These are phyloP conservation scores for Nyctalus aviator DNA, from an alignment of 2,797 vertebrate species.

Conservation along the genomic window DNA sequence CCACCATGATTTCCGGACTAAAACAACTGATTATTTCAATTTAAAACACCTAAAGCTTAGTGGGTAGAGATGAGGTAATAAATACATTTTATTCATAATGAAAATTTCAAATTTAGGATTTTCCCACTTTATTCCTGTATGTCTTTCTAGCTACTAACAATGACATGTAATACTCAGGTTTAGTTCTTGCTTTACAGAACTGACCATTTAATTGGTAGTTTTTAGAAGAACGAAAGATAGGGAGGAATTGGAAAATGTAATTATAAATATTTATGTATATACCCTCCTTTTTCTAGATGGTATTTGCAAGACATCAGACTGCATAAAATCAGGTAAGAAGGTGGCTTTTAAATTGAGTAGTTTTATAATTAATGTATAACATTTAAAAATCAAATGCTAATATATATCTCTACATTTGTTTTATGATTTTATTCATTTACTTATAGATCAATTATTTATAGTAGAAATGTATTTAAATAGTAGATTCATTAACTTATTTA, in stretches of 20 bases:
- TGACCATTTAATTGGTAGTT: constrained; percentile 36
- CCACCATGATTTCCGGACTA: constrained; percentile 40
- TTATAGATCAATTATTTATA: constrained; percentile 1
- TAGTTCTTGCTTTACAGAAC: constrained; percentile 31
- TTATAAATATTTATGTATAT: constrained; percentile 53
- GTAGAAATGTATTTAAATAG: constrained; percentile 6
- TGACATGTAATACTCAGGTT: background rate
- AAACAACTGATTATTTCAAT: constrained; percentile 69
- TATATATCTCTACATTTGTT: background rate
- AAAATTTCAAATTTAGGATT: constrained; percentile 42
- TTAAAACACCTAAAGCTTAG: constrained; percentile 52
- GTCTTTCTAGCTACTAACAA: background rate
- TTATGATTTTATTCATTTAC: background rate
- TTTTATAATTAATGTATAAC: background rate
- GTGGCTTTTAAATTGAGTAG: constrained; percentile 10
- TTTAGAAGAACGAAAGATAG: constrained; percentile 43
- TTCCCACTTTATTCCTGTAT: background rate
- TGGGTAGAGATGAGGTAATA: constrained; percentile 56
- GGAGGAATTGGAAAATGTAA: background rate
- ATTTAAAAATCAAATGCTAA: constrained; percentile 6
- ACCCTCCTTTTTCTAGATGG: constrained; percentile 89
- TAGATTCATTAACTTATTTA: constrained; percentile 7
- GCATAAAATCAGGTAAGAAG: constrained; percentile 95
- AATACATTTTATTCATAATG: background rate
- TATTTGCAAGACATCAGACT: constrained; percentile 95